Base-by-base conservation (phyloP, 2,797 vertebrate genomes). In the Gymnothorax reevesii region DNA sequence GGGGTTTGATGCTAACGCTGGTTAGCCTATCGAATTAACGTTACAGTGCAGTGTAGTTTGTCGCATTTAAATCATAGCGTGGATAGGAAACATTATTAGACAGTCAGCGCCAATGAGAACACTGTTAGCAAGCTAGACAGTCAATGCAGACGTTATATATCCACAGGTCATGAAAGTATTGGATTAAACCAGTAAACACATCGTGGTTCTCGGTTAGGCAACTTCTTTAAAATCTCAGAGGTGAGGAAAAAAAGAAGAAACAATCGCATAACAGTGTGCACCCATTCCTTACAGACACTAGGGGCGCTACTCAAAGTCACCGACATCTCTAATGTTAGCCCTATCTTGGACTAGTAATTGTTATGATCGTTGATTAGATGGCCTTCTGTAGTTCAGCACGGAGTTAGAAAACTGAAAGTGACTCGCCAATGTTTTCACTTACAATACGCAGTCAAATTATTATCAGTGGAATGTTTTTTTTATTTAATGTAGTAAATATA, bases 241-340 rank as follows among this genome's bases (percentile, higher is more conserved):
- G 13, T 75, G 54, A 33, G 27, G 22, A 27, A 42, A 60, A 6
- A 57, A 54, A 54, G 17, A 22, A 25, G 22, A 17, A 20, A 80
- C 77, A 25, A 9, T 49, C 15, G 27, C n/a, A 75, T 33, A 75
- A 12, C 17, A 54, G 2, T 33, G 22, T 55, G 77, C 73, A 27
- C 90, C 83, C 94, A 88, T 66, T 0, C 0, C 59, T 64, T 88
- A 88, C 86, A 0, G 0, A 0, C 7, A 77, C 4, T 0, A 7
- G n/a, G 20, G 88, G 3, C 82, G 25, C 57, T 60, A 60, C 25
- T 86, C 89, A 87, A 88, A 84, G 4, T 13, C 0, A 0, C 22
- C 15, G 25, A 13, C 17, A 52, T 83, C 90, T 86, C 0, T 92
- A 55, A 66, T n/a, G 91, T 89, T 93, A 90, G 93, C 92, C 89